Percentiles rank a stretch among this genome's conserved stretches.
These are phyloP conservation scores for Pectinophora gossypiella DNA, from an alignment of 1,140 invertebrate genomes.

Conservation along the genomic window DNA sequence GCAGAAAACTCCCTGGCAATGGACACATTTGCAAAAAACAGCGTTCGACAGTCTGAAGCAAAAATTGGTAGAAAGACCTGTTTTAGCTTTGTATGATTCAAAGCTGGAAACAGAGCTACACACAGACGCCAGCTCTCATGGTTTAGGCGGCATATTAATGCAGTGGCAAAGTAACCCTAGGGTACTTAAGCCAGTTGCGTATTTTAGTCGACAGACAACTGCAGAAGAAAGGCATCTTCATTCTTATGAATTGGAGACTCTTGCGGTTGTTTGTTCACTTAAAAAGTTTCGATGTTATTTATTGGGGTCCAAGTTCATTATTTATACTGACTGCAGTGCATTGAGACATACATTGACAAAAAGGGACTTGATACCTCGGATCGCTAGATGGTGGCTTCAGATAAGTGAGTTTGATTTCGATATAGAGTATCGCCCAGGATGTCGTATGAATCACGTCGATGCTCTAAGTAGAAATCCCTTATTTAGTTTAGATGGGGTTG, in stretches of 20 bases:
- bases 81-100: constrained; percentile 41
- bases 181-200: constrained; percentile 18
- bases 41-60: constrained; percentile 27
- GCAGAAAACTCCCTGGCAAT: constrained; percentile 29
- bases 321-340: background rate
- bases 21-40: constrained; percentile 17
- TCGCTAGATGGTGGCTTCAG: constrained; percentile 29
- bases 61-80: constrained; percentile 11
- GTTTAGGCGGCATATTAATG: constrained; percentile 2
- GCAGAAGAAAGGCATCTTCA: background rate
- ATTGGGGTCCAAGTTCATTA: background rate
- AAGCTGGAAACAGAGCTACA: constrained; percentile 19
- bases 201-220: constrained; percentile 3
- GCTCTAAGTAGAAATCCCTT: constrained; percentile 26
- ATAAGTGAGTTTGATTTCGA: constrained; percentile 28
- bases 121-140: constrained; percentile 3
- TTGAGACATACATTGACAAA: constrained; percentile 18
- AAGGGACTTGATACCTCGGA: constrained; percentile 11
- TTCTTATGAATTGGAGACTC: constrained; percentile 6
- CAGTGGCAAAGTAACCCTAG: constrained; percentile 23
- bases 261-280: background rate
- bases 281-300: background rate
- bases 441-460: constrained; percentile 29
- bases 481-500: background rate
- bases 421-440: constrained; percentile 26